These are phyloP conservation scores for Sinonovacula constricta DNA, from an alignment of 1,140 invertebrate genomes.

Conservation along the genomic window DNA sequence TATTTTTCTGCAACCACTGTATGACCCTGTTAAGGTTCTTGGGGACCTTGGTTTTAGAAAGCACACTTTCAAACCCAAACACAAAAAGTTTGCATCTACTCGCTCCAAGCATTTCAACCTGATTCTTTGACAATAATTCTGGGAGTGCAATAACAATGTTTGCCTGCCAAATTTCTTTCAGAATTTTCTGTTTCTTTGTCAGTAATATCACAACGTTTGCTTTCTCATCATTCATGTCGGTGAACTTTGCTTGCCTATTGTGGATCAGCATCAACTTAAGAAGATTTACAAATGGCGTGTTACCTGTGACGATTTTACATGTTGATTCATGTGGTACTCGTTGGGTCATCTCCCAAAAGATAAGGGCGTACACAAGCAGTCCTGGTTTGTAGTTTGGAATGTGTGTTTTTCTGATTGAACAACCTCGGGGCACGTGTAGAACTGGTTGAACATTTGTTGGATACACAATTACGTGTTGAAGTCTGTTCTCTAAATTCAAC, in stretches of 20 bases:
- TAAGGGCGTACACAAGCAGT: background rate
- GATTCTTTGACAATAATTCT: no score
- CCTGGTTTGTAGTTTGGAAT: slow-evolving; percentile 9
- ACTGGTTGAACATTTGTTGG: slow-evolving; percentile 9
- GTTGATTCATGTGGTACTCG: background rate
- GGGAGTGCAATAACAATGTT: no score
- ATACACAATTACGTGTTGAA: background rate
- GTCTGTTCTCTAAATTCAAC: background rate
- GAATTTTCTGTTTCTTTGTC: background rate
- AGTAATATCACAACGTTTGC: background rate
- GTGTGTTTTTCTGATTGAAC: background rate
- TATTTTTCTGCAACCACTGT: background rate
- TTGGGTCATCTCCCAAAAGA: background rate
- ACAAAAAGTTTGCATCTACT: no score
- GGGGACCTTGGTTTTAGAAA: no score
- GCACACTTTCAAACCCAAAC: no score
- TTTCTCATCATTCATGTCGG: background rate
- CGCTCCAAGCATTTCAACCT: no score
- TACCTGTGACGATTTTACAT: background rate
- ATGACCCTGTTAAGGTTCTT: no score
- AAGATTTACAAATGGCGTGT: background rate
- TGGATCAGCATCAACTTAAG: background rate
- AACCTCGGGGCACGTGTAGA: slow-evolving; percentile 1
- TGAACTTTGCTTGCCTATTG: background rate
- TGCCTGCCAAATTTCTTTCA: no score